Evolutionary conservation across 92 coral and sea anemone genomes (phyloP).

Genomic region (Porites rus): DNA sequence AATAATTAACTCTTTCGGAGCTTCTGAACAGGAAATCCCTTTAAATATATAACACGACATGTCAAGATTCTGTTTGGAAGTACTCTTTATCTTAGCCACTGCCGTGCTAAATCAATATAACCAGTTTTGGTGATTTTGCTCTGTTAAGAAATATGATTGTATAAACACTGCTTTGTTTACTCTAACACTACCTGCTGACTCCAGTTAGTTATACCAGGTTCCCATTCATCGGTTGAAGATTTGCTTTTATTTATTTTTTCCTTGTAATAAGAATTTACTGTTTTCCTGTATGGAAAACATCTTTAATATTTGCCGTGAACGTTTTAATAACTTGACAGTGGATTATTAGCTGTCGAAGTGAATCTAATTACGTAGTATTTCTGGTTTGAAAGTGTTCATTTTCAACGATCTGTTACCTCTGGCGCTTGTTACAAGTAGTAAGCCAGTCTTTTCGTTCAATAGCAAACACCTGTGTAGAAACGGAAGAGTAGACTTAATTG

Average conservation of each 20-base stretch:
- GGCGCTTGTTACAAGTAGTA: background rate
- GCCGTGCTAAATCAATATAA: background rate
- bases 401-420: background rate
- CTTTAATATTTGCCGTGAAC: background rate
- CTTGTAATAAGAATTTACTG: too few relatives aligned
- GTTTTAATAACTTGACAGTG: background rate
- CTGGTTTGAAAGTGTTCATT: background rate
- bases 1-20: constrained; percentile 15
- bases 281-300: too few relatives aligned
- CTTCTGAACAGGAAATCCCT: background rate
- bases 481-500: background rate
- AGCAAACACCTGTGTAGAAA: background rate
- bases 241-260: background rate
- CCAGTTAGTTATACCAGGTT: background rate
- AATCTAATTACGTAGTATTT: background rate
- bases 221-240: background rate
- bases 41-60: background rate
- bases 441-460: background rate
- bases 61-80: background rate
- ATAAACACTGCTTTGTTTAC: constrained; percentile 9
- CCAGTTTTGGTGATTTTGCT: background rate
- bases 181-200: constrained; percentile 12
- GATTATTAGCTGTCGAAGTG: background rate
- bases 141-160: background rate
- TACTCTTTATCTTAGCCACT: background rate